Evolutionary conservation across 2,797 vertebrate species (phyloP).

Genomic region (Phataginus tricuspis): DNA sequence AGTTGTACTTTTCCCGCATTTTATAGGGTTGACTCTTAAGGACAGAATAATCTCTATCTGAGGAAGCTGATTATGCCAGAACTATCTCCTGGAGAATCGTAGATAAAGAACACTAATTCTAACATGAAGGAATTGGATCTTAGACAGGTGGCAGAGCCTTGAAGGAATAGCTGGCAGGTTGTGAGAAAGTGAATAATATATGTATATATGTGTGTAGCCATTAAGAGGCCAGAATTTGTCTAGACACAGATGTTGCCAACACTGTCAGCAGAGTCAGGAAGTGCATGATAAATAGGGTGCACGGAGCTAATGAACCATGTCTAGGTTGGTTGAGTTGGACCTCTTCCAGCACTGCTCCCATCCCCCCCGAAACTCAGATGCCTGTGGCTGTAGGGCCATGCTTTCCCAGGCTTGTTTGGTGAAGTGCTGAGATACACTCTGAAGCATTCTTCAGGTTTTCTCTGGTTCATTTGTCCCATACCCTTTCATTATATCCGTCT

Average conservation of each 20-base stretch:
- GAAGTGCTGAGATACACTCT: neutral
- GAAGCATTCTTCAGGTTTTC: neutral
- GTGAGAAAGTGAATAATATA: neutral
- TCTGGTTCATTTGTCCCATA: neutral
- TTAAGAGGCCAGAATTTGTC: neutral
- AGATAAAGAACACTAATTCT: neutral
- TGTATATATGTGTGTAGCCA: fast-evolving
- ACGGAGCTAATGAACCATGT: neutral
- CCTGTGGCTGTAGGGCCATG: neutral
- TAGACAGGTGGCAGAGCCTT: neutral
- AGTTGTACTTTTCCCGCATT: neutral
- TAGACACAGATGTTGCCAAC: neutral
- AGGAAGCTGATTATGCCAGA: neutral
- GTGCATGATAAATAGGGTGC: neutral
- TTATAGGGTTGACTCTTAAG: neutral
- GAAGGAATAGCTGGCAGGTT: neutral
- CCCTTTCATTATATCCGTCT: neutral
- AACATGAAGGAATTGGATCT: neutral
- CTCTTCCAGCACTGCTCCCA: neutral
- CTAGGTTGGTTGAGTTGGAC: neutral
- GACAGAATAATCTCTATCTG: neutral
- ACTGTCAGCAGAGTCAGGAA: neutral
- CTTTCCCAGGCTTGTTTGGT: neutral
- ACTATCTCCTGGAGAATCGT: neutral
- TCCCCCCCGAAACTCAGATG: neutral